These are phyloP conservation scores for Okamejei kenojei DNA, from an alignment of 2,797 vertebrate genomes.

Conservation along the genomic window DNA sequence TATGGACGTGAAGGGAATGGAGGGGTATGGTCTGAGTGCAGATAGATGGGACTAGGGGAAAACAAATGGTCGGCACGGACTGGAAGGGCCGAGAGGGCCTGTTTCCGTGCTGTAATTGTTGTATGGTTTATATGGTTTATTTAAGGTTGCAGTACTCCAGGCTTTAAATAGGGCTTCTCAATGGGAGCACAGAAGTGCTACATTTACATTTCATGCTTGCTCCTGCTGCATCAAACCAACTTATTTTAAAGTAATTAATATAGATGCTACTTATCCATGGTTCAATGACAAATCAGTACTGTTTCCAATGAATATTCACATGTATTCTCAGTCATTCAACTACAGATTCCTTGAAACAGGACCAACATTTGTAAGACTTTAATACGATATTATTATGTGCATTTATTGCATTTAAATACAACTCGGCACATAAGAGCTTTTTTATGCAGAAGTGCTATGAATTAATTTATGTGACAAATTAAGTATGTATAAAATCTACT, in stretches of 20 bases:
- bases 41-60: too few relatives aligned
- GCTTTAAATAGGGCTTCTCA: neutral
- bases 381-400: neutral
- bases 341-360: neutral
- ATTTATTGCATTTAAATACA: constrained; percentile 10
- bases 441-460: constrained; percentile 15
- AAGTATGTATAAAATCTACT: constrained; percentile 10
- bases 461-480: constrained; percentile 29
- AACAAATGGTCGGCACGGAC: too few relatives aligned
- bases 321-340: neutral
- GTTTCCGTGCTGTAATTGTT: too few relatives aligned
- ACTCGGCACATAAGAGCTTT: neutral
- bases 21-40: too few relatives aligned
- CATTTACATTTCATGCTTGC: neutral
- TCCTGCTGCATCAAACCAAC: neutral
- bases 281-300: constrained; percentile 7
- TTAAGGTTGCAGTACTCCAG: neutral
- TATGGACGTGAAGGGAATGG: too few relatives aligned
- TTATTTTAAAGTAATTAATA: constrained; percentile 16
- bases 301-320: neutral
- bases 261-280: neutral
- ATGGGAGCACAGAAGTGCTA: neutral
- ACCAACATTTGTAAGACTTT: neutral
- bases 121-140: too few relatives aligned
- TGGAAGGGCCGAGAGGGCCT: too few relatives aligned